These are phyloP conservation scores for Mastomys natalensis DNA, from an alignment of 2,113 vertebrate species.

Conservation along the genomic window DNA sequence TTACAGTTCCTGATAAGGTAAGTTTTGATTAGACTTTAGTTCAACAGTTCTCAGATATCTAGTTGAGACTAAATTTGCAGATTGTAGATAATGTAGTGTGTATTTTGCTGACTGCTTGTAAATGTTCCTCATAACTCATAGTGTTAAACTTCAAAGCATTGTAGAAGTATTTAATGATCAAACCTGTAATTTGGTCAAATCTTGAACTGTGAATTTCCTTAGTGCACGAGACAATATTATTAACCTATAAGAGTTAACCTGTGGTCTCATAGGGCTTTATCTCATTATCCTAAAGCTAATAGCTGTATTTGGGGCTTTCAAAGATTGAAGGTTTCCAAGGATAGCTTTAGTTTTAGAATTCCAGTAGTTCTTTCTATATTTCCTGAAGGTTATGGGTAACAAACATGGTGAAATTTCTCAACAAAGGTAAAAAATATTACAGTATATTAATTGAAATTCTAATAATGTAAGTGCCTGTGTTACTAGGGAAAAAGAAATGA, in stretches of 20 bases:
- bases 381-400: not conserved
- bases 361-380: not conserved
- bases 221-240: not conserved
- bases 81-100: not conserved
- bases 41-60: not conserved
- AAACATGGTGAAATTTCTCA: not conserved
- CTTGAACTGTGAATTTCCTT: not conserved
- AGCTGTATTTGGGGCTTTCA: not conserved
- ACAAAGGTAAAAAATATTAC: not conserved
- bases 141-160: conserved; percentile 12
- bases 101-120: conserved; percentile 1
- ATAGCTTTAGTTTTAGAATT: conserved; percentile 23
- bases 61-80: not conserved
- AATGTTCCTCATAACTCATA: not conserved
- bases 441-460: not conserved
- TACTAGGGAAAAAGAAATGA: not conserved
- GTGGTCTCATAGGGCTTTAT: not conserved
- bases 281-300: not conserved
- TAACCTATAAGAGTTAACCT: not conserved
- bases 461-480: not conserved
- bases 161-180: not conserved
- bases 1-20: not conserved
- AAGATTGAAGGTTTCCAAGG: not conserved
- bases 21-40: not conserved
- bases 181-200: not conserved